These are phyloP conservation scores for Sturmia bella DNA, from an alignment of 2,888 invertebrate genomes.

Conservation along the genomic window DNA sequence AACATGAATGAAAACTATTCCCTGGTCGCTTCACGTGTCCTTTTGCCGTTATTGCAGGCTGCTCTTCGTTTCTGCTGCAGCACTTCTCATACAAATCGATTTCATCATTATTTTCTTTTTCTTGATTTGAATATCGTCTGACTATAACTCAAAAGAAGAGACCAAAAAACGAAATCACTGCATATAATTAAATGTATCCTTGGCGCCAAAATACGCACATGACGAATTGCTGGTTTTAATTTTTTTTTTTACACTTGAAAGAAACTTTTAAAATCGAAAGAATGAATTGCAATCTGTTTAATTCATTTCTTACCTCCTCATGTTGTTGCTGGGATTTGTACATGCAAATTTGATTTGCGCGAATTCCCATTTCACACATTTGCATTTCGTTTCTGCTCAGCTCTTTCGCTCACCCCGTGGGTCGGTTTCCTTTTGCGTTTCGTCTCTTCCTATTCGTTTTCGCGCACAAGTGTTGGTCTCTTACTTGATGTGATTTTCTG, in stretches of 20 bases:
- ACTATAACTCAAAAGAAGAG: conserved; percentile 37
- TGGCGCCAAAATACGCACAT: conserved; percentile 68
- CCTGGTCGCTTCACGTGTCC: conserved; percentile 45
- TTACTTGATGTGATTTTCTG: conserved; percentile 60
- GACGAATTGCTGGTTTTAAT: conserved; percentile 61
- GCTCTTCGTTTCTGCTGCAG: not conserved
- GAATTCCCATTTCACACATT: conserved; percentile 51
- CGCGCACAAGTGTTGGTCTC: conserved; percentile 53
- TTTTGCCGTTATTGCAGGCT: conserved; percentile 46
- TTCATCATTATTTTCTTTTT: conserved; percentile 33
- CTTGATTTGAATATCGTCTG: conserved; percentile 39
- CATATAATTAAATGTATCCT: conserved; percentile 53
- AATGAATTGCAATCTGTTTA: conserved; percentile 51
- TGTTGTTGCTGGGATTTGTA: conserved; percentile 54
- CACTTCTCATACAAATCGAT: conserved; percentile 20
- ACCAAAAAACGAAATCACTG: conserved; percentile 10
- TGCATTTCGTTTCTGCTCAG: conserved; percentile 35
- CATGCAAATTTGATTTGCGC: conserved; percentile 59
- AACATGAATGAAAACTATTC: conserved; percentile 4
- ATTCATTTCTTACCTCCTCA: not conserved
- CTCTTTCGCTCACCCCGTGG: not conserved
- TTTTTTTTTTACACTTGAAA: conserved; percentile 27
- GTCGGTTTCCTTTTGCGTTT: conserved; percentile 2
- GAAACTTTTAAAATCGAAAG: conserved; percentile 9
- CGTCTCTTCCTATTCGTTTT: conserved; percentile 1